Conservation (phyloP, 2,888 invertebrate species). For the Lamellibrachia columna region DNA sequence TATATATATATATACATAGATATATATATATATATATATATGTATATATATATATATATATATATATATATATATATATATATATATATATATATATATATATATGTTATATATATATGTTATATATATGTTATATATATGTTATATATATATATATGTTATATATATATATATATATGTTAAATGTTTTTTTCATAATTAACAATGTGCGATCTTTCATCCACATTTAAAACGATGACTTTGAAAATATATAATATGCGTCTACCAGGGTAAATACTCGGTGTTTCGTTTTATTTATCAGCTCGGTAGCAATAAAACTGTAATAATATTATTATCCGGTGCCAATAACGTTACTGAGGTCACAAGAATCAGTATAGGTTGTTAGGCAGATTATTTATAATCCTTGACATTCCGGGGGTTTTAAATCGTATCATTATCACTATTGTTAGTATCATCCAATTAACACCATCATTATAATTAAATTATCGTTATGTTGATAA, state of each 20-base stretch:
- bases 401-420: not conserved
- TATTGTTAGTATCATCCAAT: not conserved
- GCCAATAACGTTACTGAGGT: not conserved
- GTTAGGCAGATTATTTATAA: not conserved
- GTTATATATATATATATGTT: too few species aligned
- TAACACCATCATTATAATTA: not conserved
- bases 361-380: not conserved
- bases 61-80: too few species aligned
- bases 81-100: too few species aligned
- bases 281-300: not conserved
- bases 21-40: too few species aligned
- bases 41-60: too few species aligned
- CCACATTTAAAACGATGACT: not conserved
- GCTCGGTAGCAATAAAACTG: not conserved
- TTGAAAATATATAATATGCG: not conserved
- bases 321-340: not conserved
- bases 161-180: not conserved
- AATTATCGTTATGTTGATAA: not conserved
- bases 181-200: not conserved
- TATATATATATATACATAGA: too few species aligned
- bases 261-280: not conserved
- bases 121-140: too few species aligned
- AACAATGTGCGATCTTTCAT: not conserved
- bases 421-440: not conserved
- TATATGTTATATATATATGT: too few species aligned